Percentiles rank a stretch among this genome's conserved stretches.
Conservation (phyloP, 2,113 vertebrate genomes). For the Tringa solitaria region DNA sequence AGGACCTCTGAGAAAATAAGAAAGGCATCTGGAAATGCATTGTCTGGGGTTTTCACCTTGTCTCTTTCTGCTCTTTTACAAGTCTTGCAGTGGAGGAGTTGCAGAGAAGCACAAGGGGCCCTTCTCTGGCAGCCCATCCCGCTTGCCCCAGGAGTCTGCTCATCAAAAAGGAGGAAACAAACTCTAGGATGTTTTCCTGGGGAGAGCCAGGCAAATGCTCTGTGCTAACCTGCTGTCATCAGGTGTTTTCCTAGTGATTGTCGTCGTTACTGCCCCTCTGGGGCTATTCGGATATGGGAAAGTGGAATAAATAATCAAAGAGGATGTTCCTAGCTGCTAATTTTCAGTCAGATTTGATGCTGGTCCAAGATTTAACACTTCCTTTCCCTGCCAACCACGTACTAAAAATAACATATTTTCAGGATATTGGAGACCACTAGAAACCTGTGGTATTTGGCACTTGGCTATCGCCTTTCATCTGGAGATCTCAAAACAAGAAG, state of each 20-base stretch:
- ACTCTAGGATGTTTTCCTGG: neutral
- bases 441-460: conserved; percentile 47
- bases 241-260: conserved; percentile 48
- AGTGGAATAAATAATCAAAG: conserved; percentile 54
- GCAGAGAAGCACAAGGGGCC: neutral
- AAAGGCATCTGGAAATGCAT: neutral
- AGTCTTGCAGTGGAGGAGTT: neutral
- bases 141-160: neutral
- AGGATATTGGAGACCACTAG: conserved; percentile 46
- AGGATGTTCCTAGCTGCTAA: conserved; percentile 62
- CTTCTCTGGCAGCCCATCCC: neutral
- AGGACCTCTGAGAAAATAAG: neutral
- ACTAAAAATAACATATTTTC: conserved; percentile 65
- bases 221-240: neutral
- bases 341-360: conserved; percentile 56
- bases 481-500: neutral
- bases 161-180: neutral
- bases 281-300: conserved; percentile 40
- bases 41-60: neutral
- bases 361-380: conserved; percentile 64
- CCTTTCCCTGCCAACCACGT: conserved; percentile 43
- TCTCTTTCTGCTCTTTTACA: neutral
- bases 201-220: neutral
- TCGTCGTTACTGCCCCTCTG: conserved; percentile 13
- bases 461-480: neutral